Conservation (phyloP, 2,888 invertebrate genomes). For the Liopterus haemorrhoidalis region DNA sequence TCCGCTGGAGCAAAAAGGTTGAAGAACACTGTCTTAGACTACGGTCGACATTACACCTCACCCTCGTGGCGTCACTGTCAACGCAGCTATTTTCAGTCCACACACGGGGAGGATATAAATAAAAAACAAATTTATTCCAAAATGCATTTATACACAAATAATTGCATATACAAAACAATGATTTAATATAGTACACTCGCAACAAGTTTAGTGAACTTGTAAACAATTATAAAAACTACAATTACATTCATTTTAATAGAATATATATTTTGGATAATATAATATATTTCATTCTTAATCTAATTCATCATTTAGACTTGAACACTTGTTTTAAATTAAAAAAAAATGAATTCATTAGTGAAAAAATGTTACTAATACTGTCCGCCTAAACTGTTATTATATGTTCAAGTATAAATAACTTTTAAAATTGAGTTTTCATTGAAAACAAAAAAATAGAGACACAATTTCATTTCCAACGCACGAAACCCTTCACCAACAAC, state of each 20-base stretch:
- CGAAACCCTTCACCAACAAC: constrained; percentile 21
- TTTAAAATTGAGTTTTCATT: constrained; percentile 18
- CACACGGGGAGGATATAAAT: too few relatives aligned
- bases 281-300: constrained; percentile 15
- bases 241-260: constrained; percentile 20
- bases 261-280: constrained; percentile 19
- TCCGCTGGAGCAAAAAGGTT: neutral
- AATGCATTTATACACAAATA: constrained; percentile 21
- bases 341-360: constrained; percentile 8
- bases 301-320: constrained; percentile 18
- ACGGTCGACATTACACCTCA: neutral
- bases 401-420: constrained; percentile 20
- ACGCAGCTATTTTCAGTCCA: too few relatives aligned
- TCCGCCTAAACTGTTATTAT: constrained; percentile 12
- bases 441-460: too few relatives aligned
- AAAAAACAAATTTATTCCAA: constrained; percentile 16
- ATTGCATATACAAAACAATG: constrained; percentile 22
- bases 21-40: neutral
- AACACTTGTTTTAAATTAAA: constrained; percentile 11
- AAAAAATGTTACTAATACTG: too few relatives aligned
- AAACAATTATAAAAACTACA: constrained; percentile 19
- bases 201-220: constrained; percentile 15
- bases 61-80: neutral
- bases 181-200: constrained; percentile 23
- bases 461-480: too few relatives aligned